Evolutionary conservation across 1,140 invertebrate genomes (phyloP), one percentile per base, ranked within the genome.

Genomic region (Elysia chlorotica): DNA sequence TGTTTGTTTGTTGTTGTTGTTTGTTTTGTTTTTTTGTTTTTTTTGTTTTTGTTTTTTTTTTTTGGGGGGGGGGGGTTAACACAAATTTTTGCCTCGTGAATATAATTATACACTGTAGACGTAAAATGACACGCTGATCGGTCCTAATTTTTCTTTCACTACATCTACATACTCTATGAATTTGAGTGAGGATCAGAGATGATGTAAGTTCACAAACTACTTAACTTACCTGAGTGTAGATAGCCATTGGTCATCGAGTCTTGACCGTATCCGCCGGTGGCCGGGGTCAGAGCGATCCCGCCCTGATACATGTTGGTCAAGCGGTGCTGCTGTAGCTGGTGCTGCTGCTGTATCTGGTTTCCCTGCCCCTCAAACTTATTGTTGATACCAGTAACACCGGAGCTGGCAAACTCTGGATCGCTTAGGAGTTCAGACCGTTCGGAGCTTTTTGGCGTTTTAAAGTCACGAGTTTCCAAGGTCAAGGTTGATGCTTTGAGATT

Each of bases 281-380:
- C 5, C 14, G 67, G 33, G 1, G 67, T 30, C 28, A 71, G 38
- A 10, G 69, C 28, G 2, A 71, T 23, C 10, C 69, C 53, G 19
- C 69, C 53, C 48, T 71, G 69, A 31, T 71, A 71, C 69, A 71
- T 71, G 41, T 10, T n/a, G 41, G 41, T n/a, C 10, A n/a, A 48
- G 10, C 10, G 41, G n/a, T 48, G 41, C n/a, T 48, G 10, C 41
- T 48, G n/a, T 48, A 48, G 10, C 41, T 48, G 10, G 41, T 48
- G 10, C 10, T n/a, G 41, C n/a, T n/a, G n/a, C 41, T n/a, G n/a
- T 30, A 21, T 71, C 2, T 48, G 19, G 21, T 31, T n/a, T 3
- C 10, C 17, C 19, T 4, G 17, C 28, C 37, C 67, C 56, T 17
- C 56, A 23, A 59, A 17, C 10, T 10, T 59, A 10, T 17, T 25